Evolutionary conservation across 2,797 vertebrate genomes (phyloP), one percentile per base, ranked within the genome.

Genomic region (Enteromius viviparus): DNA sequence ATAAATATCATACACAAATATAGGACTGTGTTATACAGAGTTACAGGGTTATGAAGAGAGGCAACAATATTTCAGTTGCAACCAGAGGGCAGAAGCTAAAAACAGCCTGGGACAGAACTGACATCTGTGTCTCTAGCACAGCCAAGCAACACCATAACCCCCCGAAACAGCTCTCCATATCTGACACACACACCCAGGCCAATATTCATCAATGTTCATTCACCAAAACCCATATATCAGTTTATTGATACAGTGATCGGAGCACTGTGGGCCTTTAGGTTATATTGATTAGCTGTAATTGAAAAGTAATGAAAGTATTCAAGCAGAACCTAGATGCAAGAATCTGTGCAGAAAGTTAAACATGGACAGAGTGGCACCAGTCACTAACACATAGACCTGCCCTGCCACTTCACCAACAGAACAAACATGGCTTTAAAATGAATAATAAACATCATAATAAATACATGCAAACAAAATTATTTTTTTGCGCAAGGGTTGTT

Each of bases 81-180:
- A 34, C 53, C 51, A 21, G 51, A 77, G 40, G 74, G 65, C 51
- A 78, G 51, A 42, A 60, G 81, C 65, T 83, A 83, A 77, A 78
- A 83, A 78, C 81, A 83, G 64, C 62, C 74, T 83, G 75, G 81
- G 19, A 49, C 26, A 62, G 29, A 78, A 76, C 14, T 0, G 14
- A 53, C 72, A 76, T 76, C 74, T 37, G 51, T 76, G 34, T 60
- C 49, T 45, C 17, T 19, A 70, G 65, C 47, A 40, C 40, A 78
- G 65, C 26, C n/a, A 23, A 23, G 49, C 65, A 53, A 65, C 19
- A 60, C 55, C 17, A 51, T 15, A 60, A 53, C 42, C 37, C 21
- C 32, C 23, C 32, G 21, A 64, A 81, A 76, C 32, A 68, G n/a
- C 32, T 74, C 55, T 51, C 40, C 69, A 74, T 74, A 37, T 81